Base-by-base conservation (phyloP, 2,888 invertebrate species). In the Neuroscelio doddi region DNA sequence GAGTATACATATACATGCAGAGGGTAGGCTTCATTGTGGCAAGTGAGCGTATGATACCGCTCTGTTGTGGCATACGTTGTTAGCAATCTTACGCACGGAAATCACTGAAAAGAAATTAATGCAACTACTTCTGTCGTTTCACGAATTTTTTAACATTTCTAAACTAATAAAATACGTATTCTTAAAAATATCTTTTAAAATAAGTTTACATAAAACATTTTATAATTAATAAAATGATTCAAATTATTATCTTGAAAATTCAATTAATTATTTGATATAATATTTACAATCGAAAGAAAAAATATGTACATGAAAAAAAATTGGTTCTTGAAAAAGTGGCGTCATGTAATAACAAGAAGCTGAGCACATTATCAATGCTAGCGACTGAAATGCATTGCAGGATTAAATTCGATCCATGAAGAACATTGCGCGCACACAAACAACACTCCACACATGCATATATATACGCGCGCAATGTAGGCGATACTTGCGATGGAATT, bases 401-500 rank as follows among this genome's bases (percentile, higher is more conserved):
- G 45, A 58, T 58, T 57, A 64, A 64, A 57, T 58, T 64, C 52
- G 63, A 64, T 64, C 57, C 57, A 30, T 16, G 57, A 64, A 52
- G 63, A 64, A 57, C 63, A 57, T 55, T 55, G 61, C 45, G 49
- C 39, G 64, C 52, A 42, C 57, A 53, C 32, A 47, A 39, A 49
- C 39, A 12, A 29, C 29, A 21, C 12, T 32, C 17, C 9, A 21
- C 26, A 36, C 27, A 32, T 32, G 27, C 9, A 21, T 15, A 36
- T 30, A 32, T 36, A 32, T 46, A 55, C 45, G 50, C 57, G 30
- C 27, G 41, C 55, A 21, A 42, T 39, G 34, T 21, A 39, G 49
- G 45, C 64, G 45, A 64, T 53, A 59, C 63, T 64, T 56, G 59
- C 63, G 57, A 56, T 57, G 67, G 63, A 67, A 67, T 67, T 67